A percentile compares a stretch with the other conserved stretches of the same genome.
These are phyloP conservation scores for Pteronura brasiliensis DNA, from an alignment of 2,113 vertebrate species.

Conservation along the genomic window DNA sequence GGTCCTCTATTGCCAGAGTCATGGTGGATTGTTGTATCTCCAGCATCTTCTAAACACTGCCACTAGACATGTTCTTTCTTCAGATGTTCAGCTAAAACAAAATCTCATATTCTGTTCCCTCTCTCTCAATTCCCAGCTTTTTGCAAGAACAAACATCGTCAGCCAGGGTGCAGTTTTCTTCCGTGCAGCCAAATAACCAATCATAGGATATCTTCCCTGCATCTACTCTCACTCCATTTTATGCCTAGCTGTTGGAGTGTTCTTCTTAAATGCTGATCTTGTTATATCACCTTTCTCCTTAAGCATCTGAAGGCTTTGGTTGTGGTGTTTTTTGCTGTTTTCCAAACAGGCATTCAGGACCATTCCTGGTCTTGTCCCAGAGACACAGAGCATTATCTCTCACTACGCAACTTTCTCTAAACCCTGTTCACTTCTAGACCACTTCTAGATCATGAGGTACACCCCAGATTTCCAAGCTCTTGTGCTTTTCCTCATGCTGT, in stretches of 20 bases:
- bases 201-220: constrained; percentile 20
- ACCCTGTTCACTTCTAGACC: neutral
- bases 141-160: constrained; percentile 32
- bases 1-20: constrained; percentile 19
- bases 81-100: constrained; percentile 38
- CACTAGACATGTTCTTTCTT: neutral
- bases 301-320: neutral
- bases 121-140: constrained; percentile 29
- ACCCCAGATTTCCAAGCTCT: neutral
- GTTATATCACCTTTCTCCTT: neutral
- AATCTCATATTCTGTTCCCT: constrained; percentile 42
- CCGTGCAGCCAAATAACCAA: constrained; percentile 15
- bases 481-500: neutral
- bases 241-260: neutral
- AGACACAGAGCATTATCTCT: neutral
- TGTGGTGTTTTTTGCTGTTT: neutral
- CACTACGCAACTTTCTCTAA: neutral
- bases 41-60: neutral
- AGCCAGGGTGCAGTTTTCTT: constrained; percentile 28
- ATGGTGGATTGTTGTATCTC: neutral
- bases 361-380: neutral
- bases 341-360: neutral
- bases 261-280: constrained; percentile 53
- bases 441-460: neutral
- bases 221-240: neutral